Percentiles rank a stretch among this genome's conserved stretches.
These are phyloP conservation scores for Onchidella celtica DNA, from an alignment of 2,888 invertebrate species.

Conservation along the genomic window DNA sequence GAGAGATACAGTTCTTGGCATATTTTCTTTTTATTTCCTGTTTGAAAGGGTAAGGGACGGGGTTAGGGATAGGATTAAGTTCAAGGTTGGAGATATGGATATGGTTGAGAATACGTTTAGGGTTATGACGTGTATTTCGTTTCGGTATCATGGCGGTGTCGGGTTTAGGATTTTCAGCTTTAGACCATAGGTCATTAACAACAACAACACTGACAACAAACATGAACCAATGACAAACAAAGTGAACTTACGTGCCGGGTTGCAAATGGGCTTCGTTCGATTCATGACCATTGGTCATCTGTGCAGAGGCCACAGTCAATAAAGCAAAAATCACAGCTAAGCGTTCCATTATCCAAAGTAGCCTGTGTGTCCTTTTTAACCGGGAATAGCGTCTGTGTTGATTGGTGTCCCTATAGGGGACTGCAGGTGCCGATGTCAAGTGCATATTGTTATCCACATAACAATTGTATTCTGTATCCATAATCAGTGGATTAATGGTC, in stretches of 20 bases:
- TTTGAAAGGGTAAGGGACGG: too few relatives aligned
- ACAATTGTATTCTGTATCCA: background rate
- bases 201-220: too few relatives aligned
- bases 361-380: background rate
- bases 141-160: too few relatives aligned
- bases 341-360: background rate
- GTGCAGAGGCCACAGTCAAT: background rate
- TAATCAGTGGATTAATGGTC: background rate
- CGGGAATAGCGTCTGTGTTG: background rate
- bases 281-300: background rate
- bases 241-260: constrained; percentile 29
- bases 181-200: too few relatives aligned
- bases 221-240: too few relatives aligned
- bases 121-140: too few relatives aligned
- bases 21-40: too few relatives aligned
- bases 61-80: too few relatives aligned
- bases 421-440: background rate
- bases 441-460: background rate
- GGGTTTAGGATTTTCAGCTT: too few relatives aligned
- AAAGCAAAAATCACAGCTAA: background rate
- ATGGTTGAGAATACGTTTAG: too few relatives aligned
- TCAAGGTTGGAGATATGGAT: too few relatives aligned
- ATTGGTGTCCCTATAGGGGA: background rate
- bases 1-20: too few relatives aligned
- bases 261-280: background rate